Conservation (phyloP, 2,888 invertebrate species). For the Choristoneura rosaceana region DNA sequence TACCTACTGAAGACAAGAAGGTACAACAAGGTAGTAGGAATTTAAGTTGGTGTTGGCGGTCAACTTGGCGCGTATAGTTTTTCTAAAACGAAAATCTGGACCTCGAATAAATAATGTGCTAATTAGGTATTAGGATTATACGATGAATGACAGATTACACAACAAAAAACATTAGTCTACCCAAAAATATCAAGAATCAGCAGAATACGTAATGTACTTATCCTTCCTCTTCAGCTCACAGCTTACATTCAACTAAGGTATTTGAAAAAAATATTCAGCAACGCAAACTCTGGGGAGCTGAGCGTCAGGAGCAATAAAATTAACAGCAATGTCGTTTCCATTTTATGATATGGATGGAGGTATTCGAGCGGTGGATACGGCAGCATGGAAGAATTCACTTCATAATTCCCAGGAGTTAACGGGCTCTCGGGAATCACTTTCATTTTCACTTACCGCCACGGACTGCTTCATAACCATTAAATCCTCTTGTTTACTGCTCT, state of each 20-base stretch:
- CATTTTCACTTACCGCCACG: conserved; percentile 77
- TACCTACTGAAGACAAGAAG: background rate
- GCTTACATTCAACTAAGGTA: conserved; percentile 9
- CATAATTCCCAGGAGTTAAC: conserved; percentile 69
- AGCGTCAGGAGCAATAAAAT: conserved; percentile 33
- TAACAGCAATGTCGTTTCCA: conserved; percentile 40
- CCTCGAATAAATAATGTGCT: background rate
- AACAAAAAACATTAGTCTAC: background rate
- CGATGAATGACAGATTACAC: too few species aligned
- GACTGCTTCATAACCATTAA: conserved; percentile 76
- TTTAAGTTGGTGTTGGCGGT: too few species aligned
- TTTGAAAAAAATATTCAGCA: conserved; percentile 28
- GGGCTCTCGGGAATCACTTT: conserved; percentile 72
- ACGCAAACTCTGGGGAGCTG: conserved; percentile 31
- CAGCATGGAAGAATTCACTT: conserved; percentile 61
- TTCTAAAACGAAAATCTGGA: background rate
- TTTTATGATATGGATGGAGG: conserved; percentile 37
- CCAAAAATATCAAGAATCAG: background rate
- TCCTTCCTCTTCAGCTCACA: background rate
- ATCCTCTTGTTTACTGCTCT: conserved; percentile 71
- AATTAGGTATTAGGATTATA: background rate
- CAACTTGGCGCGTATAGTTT: background rate
- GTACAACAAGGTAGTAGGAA: background rate
- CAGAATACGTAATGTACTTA: background rate
- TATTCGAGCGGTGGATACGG: conserved; percentile 40